Base-by-base conservation (phyloP, 2,888 invertebrate species). In the Rhyacophila evoluta region DNA sequence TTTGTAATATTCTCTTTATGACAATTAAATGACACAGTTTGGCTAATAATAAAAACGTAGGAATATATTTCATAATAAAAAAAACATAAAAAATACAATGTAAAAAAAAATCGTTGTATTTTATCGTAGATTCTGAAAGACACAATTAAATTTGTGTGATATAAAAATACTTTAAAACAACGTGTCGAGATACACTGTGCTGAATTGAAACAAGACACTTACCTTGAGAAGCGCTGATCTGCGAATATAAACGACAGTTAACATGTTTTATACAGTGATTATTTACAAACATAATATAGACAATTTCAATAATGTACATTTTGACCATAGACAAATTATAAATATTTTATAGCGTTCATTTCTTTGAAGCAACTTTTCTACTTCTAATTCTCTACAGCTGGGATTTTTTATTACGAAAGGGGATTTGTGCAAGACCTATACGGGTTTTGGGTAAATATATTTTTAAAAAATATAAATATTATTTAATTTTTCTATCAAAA, bases 301-400 rank as follows among this genome's bases (percentile, higher is more conserved):
- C 55, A 25, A 10, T 55, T 55, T 19, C 10, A 55, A 55, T 8
- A 55, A 55, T 55, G 55, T 55, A 55, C 55, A 55, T 55, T 15
- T 55, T 10, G 55, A 55, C 25, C 55, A 55, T 8, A 19, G 55
- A 55, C 55, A 55, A 55, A 55, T 1, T 38, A 67, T 11, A 27
- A 68, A 28, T 68, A 12, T 29, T 28, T 29, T 36, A 15, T n/a
- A 37, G 37, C 33, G 37, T 37, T 36, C 36, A 36, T 72, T 72
- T 37, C 15, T 72, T 69, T 41, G 37, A 77, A 77, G 77, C 77
- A n/a, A 37, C 41, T n/a, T 73, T n/a, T 19, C 72, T 73, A 73
- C 72, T 29, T 39, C 73, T 77, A 77, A 41, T 37, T 29, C 10
- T 77, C 77, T 77, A 77, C 28, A 8, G 25, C 72, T 67, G 68